Evolutionary conservation across 2,113 vertebrate genomes (phyloP).

Genomic region (Tenebrosternarchus preto): DNA sequence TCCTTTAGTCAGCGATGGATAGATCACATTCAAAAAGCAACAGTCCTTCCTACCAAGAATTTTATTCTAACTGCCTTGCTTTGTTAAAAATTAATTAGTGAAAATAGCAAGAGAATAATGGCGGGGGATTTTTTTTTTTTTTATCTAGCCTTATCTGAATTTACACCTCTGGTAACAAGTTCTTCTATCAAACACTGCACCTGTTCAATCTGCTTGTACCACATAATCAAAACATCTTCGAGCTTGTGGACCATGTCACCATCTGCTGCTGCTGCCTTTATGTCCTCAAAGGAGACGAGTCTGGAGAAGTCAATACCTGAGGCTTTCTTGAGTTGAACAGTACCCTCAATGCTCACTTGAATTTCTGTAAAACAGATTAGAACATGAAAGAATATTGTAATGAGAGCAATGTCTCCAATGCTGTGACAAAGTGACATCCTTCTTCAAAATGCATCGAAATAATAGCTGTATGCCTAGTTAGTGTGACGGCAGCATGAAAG

Average conservation of each 20-base stretch:
- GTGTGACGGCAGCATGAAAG: too few relatives aligned
- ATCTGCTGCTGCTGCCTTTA: slow-evolving; percentile 73
- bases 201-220: slow-evolving; percentile 83
- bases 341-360: slow-evolving; percentile 71
- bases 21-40: too few relatives aligned
- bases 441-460: neutral
- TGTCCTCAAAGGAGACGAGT: slow-evolving; percentile 71
- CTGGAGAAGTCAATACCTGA: slow-evolving; percentile 74
- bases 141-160: too few relatives aligned
- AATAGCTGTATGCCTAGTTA: too few relatives aligned
- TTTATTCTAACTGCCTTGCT: too few relatives aligned
- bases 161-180: neutral
- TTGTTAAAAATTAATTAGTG: too few relatives aligned
- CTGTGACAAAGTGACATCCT: neutral
- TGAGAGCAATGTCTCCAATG: neutral
- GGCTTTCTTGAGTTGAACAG: slow-evolving; percentile 71
- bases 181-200: slow-evolving; percentile 58
- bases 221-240: slow-evolving; percentile 78
- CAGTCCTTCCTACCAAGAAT: too few relatives aligned
- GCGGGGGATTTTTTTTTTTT: too few relatives aligned
- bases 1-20: too few relatives aligned
- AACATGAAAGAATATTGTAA: too few relatives aligned
- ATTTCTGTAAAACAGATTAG: slow-evolving; percentile 66
- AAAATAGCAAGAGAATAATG: too few relatives aligned
- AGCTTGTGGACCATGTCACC: slow-evolving; percentile 73